phyloP scores from a whole-genome alignment of 2,797 vertebrate species.

The Morelia viridis region DNA sequence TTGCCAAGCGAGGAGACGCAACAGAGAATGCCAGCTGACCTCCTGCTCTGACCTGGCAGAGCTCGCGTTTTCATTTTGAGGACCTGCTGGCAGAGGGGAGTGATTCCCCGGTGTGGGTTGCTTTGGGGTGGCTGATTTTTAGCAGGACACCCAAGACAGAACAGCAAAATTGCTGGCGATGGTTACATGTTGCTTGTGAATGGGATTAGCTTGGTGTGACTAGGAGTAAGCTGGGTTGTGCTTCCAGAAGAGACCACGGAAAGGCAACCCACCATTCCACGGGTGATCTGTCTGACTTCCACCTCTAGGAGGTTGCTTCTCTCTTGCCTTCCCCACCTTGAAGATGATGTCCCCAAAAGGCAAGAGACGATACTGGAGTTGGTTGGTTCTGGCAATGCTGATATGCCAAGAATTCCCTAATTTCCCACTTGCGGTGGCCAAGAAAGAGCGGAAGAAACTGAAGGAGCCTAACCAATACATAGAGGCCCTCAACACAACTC shows the following conservation, averaged over 20 bases:
- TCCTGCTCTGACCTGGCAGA: fast-evolving
- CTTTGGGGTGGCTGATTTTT: constrained; percentile 33
- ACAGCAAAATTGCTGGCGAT: background rate
- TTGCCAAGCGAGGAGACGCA: too few species aligned
- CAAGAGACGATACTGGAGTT: constrained; percentile 83
- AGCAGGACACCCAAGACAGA: background rate
- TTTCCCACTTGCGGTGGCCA: constrained; percentile 75
- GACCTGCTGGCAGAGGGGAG: background rate
- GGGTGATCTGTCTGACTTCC: background rate
- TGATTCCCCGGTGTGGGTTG: constrained; percentile 10
- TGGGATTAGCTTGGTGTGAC: background rate
- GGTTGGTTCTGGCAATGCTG: constrained; percentile 76
- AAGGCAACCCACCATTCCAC: background rate
- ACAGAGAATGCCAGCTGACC: background rate
- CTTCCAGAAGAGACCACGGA: background rate
- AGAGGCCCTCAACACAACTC: constrained; percentile 81
- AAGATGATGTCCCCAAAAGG: constrained; percentile 12
- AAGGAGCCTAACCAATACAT: constrained; percentile 81
- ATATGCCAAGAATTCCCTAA: constrained; percentile 84
- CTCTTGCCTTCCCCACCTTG: background rate
- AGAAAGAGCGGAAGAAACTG: constrained; percentile 80
- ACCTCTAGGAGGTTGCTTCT: constrained; percentile 22
- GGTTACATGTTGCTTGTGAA: background rate
- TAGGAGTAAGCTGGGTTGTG: background rate
- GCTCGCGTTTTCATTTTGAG: background rate